Evolutionary conservation across 2,797 vertebrate genomes (phyloP), one percentile per base, ranked within the genome.

Genomic region (Macropus fuliginosus): DNA sequence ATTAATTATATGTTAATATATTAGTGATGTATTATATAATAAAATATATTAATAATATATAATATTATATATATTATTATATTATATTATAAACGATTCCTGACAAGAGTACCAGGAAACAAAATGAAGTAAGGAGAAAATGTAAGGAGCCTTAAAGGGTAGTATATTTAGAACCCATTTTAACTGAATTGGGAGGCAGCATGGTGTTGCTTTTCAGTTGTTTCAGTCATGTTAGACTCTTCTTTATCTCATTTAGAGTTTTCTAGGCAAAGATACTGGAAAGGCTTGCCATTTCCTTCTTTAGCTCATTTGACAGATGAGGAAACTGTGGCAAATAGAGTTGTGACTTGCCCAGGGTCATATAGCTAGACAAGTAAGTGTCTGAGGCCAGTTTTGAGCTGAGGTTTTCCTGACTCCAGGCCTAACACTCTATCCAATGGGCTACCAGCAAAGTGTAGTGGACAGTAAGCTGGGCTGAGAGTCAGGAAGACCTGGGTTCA

Each of bases 111-210:
- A 27, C 21, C 74, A 46, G 40, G 18, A 81, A 81, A 81, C 91
- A 12, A 94, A 54, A 87, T 56, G 46, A 94, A 40, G 54, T 54
- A 28, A 59, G 27, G 0, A 4, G 28, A 18, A 74, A 90, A 94
- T 62, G 34, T 4, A n/a, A 59, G 56, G 87, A 8, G 0, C 3
- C 56, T 74, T 87, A 56, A 0, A 90, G 40, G n/a, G 54, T 93
- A 74, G 93, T 46, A 90, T 96, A 93, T 54, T 95, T 91, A 92
- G 31, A 95, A 66, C 0, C 5, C 93, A 96, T 93, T 97, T 97
- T 56, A 94, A 91, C 91, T 81, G 21, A 81, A 46, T 46, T 46
- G 40, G 12, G 66, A 81, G n/a, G 66, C 66, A 46, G 6, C 18
- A 81, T 81, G 40, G 62, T 66, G 13, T 34, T 66, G 66, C 3